A percentile compares a stretch with the other conserved stretches of the same genome.
Conservation (phyloP, 2,888 invertebrate genomes). For the Epinotia nisella region DNA sequence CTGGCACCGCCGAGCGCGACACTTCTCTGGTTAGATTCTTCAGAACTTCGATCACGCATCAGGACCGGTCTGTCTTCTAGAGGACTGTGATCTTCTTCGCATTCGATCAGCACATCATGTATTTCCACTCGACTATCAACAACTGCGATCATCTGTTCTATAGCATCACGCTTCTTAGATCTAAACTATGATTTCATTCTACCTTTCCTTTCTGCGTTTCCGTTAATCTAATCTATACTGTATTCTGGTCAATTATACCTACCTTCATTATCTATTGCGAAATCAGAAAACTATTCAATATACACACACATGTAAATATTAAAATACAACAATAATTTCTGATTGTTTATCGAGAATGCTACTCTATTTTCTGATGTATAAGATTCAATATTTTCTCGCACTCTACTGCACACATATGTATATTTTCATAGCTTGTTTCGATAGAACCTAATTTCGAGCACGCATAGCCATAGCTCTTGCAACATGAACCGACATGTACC, state of each 20-base stretch:
- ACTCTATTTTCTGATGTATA: conserved; percentile 78
- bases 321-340: conserved; percentile 75
- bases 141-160: conserved; percentile 50
- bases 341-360: conserved; percentile 76
- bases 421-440: conserved; percentile 81
- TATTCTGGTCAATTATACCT: conserved; percentile 66
- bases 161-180: conserved; percentile 43
- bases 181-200: conserved; percentile 35
- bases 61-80: conserved; percentile 20
- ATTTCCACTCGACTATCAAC: conserved; percentile 60
- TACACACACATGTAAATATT: conserved; percentile 77
- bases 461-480: conserved; percentile 62
- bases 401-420: conserved; percentile 72
- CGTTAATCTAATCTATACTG: conserved; percentile 50
- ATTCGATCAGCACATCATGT: conserved; percentile 79
- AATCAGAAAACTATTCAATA: conserved; percentile 70
- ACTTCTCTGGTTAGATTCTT: conserved; percentile 67
- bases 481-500: conserved; percentile 19
- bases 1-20: conserved; percentile 63
- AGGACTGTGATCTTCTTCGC: conserved; percentile 37
- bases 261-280: conserved; percentile 61
- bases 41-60: conserved; percentile 46
- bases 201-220: conserved; percentile 44
- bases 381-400: conserved; percentile 76
- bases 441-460: conserved; percentile 70